phyloP scores from a whole-genome alignment of 2,888 invertebrate species.

The Cantharis nigra region DNA sequence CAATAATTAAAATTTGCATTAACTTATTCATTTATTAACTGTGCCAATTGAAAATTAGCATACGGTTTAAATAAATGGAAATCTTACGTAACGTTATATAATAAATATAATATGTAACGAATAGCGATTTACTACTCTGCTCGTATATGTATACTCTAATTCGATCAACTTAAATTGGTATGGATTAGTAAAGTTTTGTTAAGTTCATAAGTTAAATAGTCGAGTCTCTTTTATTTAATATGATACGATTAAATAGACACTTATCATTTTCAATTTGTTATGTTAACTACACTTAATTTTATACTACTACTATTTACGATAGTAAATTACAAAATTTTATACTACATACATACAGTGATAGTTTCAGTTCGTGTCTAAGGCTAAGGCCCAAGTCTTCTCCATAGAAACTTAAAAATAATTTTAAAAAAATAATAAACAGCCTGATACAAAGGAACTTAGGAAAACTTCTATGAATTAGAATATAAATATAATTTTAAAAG shows the following conservation, averaged over 20 bases:
- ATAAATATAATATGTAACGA: background rate
- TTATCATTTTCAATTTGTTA: background rate
- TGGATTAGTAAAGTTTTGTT: constrained; percentile 15
- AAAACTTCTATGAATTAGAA: too few species aligned
- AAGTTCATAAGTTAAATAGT: constrained; percentile 11
- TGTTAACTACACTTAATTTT: background rate
- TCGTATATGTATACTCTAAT: background rate
- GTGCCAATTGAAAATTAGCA: background rate
- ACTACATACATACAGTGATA: too few species aligned
- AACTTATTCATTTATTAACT: background rate
- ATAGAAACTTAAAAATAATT: too few species aligned
- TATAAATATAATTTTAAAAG: too few species aligned
- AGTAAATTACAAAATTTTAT: background rate
- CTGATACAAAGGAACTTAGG: too few species aligned
- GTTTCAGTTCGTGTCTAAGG: too few species aligned
- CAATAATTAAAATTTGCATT: background rate
- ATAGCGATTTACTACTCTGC: background rate
- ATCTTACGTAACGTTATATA: background rate
- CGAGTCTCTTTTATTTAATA: background rate
- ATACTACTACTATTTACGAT: too few species aligned
- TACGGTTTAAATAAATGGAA: background rate
- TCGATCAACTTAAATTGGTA: constrained; percentile 19
- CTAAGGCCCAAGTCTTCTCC: too few species aligned
- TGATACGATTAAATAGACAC: background rate
- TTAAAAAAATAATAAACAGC: too few species aligned